These are phyloP conservation scores for Sarcophaga carnaria DNA, from an alignment of 2,888 invertebrate species.

Conservation along the genomic window DNA sequence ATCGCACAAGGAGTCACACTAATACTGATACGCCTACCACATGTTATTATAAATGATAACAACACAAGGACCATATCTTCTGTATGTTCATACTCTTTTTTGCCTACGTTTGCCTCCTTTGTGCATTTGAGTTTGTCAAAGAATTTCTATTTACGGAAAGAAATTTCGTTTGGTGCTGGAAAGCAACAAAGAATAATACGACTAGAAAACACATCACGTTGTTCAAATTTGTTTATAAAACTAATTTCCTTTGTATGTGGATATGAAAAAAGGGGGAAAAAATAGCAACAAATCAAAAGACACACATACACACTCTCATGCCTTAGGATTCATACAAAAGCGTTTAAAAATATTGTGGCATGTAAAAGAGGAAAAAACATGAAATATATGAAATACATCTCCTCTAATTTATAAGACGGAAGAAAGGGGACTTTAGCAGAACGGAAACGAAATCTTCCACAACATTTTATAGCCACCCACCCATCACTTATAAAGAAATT, in stretches of 20 bases:
- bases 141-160: constrained; percentile 22
- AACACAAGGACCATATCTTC: not conserved
- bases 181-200: not conserved
- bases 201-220: constrained; percentile 41
- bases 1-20: not conserved
- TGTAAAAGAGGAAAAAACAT: not conserved
- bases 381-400: constrained; percentile 2
- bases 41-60: not conserved
- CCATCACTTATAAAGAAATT: constrained; percentile 3
- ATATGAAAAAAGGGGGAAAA: not conserved
- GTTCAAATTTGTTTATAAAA: constrained; percentile 59
- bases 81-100: not conserved
- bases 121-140: not conserved
- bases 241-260: constrained; percentile 53
- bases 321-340: not conserved
- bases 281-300: not conserved
- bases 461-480: constrained; percentile 14
- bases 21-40: constrained; percentile 5
- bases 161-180: constrained; percentile 6
- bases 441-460: not conserved
- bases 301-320: not conserved
- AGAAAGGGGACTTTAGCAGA: constrained; percentile 1
- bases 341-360: constrained; percentile 10
- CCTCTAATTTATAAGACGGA: constrained; percentile 28
- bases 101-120: not conserved